phyloP scores from a whole-genome alignment of 2,113 vertebrate genomes.

The Nothoprocta pentlandii region DNA sequence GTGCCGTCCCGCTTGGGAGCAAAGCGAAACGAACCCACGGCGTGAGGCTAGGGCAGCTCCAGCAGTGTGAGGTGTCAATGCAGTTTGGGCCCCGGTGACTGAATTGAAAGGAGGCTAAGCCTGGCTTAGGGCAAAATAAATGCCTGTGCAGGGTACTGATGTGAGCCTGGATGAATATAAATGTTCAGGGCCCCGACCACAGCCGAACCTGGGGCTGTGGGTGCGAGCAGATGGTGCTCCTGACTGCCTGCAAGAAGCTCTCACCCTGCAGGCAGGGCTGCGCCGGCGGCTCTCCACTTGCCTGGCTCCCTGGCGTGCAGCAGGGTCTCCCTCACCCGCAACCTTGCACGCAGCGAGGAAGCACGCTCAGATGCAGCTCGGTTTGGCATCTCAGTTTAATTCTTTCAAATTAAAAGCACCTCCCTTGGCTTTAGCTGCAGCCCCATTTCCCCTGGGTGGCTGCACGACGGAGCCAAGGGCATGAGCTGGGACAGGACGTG shows the following conservation, averaged over 20 bases:
- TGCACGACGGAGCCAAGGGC: accelerated
- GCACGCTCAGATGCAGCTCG: not conserved
- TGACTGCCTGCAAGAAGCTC: not conserved
- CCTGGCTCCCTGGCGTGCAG: not conserved
- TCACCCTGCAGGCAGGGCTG: not conserved
- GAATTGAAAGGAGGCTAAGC: not conserved
- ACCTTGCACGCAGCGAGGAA: accelerated
- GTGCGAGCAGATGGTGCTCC: not conserved
- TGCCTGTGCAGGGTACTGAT: slow-evolving; percentile 52
- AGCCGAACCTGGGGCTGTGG: too few species aligned
- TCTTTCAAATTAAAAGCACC: not conserved
- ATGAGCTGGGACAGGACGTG: not conserved
- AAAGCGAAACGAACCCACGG: not conserved
- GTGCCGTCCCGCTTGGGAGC: accelerated
- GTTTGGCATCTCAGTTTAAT: not conserved
- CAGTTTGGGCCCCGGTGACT: not conserved
- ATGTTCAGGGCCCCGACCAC: not conserved
- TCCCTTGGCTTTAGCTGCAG: not conserved
- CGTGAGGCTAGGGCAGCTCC: accelerated
- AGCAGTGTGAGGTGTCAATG: accelerated
- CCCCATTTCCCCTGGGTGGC: accelerated
- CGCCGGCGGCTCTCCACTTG: not conserved
- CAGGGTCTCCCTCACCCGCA: not conserved
- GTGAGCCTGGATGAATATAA: not conserved
- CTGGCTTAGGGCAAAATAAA: slow-evolving; percentile 33